Evolutionary conservation across 2,888 invertebrate species (phyloP), one percentile per base, ranked within the genome.

Genomic region (Heliconius ismenius): DNA sequence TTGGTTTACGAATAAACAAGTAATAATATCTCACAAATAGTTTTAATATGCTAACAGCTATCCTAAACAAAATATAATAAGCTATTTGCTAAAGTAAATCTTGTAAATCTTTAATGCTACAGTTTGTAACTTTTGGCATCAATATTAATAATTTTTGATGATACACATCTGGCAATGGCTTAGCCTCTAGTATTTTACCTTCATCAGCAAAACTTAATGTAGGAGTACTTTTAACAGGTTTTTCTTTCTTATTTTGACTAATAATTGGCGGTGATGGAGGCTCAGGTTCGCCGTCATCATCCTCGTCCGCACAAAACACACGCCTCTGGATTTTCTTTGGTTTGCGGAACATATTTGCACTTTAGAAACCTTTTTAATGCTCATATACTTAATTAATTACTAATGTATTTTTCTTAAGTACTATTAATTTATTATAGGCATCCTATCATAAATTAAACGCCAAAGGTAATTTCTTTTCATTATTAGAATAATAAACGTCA

Each of bases 201-300:
- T 96, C 96, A 85, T 97, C 96, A 81, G 96, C 98, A 88, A 98
- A 98, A 92, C 98, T 98, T 60, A 98, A 95, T 79, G 97, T 92
- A 24, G 92, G 86, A 67, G 94, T 92, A 79, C 94, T 94, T 90
- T 96, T 96, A 82, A 94, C 89, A 63, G 92, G 90, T 82, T 95
- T 90, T 85, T 95, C 94, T 80, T 88, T 89, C 83, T 89, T 92
- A 85, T 95, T 91, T 83, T 87, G 87, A 81, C 91, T 93, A 80
- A 93, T 94, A 75, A 92, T 89, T 81, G 94, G 95, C 78, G 92
- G 93, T 81, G 95, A 95, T 70, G 92, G 90, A 79, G 93, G 92
- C 83, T 91, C 91, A 36, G 92, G 91, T 60, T 94, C 93, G 78
- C 95, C 95, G 74, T 95, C 95, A 72, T 96, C 96, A 81, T 96